Evolutionary conservation across 2,888 invertebrate species (phyloP).

Genomic region (Coleophora deauratella): DNA sequence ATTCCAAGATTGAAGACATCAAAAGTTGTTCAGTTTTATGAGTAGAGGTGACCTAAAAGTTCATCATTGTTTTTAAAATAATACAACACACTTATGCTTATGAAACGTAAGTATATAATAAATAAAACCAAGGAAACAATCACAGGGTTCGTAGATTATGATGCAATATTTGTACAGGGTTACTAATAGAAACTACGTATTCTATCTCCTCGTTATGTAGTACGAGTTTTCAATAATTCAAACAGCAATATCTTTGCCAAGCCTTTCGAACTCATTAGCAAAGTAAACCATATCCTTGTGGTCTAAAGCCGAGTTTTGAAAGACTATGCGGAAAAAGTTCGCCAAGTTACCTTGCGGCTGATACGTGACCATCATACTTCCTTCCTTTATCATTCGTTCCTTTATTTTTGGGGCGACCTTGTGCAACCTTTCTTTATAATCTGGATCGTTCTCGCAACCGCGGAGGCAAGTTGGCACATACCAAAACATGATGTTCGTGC

Average conservation of each 20-base stretch:
- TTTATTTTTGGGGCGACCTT: constrained; percentile 94
- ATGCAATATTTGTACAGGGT: constrained; percentile 32
- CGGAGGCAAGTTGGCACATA: constrained; percentile 87
- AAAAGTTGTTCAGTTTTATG: no score
- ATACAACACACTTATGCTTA: no score
- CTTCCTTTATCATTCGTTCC: constrained; percentile 95
- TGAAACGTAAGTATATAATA: background rate
- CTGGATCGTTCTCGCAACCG: constrained; percentile 63
- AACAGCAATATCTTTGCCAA: constrained; percentile 79
- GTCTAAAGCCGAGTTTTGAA: constrained; percentile 91
- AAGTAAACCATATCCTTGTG: constrained; percentile 90
- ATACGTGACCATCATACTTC: constrained; percentile 97
- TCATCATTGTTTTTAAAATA: no score
- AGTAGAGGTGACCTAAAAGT: no score
- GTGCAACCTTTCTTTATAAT: constrained; percentile 79
- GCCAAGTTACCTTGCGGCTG: constrained; percentile 89
- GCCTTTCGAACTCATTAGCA: constrained; percentile 88
- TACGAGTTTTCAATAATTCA: constrained; percentile 24
- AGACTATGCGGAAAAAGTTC: constrained; percentile 96
- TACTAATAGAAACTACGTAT: constrained; percentile 9
- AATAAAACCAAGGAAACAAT: constrained; percentile 29
- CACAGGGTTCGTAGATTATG: constrained; percentile 42
- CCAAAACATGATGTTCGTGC: constrained; percentile 97
- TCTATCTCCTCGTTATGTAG: background rate
- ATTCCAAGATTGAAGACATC: no score